phyloP scores from a whole-genome alignment of 2,797 vertebrate genomes.

The Xenentodon cancila region DNA sequence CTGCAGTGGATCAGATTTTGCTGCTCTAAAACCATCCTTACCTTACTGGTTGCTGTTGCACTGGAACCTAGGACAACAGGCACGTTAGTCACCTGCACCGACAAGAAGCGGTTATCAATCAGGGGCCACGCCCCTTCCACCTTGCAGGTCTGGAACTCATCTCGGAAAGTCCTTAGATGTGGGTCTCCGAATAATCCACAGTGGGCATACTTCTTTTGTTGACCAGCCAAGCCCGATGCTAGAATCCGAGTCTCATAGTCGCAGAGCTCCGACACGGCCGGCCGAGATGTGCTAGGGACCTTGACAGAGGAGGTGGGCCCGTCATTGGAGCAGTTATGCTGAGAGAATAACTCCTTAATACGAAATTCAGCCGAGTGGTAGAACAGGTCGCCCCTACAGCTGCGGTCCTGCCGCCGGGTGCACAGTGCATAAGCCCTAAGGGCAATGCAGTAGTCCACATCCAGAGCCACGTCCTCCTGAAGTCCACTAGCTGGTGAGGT shows the following conservation, averaged over 20 bases:
- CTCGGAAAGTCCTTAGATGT: conserved; percentile 86
- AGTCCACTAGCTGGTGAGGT: conserved; percentile 81
- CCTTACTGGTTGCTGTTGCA: conserved; percentile 88
- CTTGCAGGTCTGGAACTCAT: conserved; percentile 89
- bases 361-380: conserved; percentile 86
- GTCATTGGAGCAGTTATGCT: conserved; percentile 87
- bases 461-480: conserved; percentile 76
- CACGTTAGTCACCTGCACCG: conserved; percentile 88
- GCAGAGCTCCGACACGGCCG: conserved; percentile 78
- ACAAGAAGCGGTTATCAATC: conserved; percentile 86
- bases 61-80: conserved; percentile 85
- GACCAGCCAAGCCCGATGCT: conserved; percentile 50
- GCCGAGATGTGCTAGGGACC: conserved; percentile 72
- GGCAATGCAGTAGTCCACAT: conserved; percentile 85
- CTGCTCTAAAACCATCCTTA: conserved; percentile 40
- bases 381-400: conserved; percentile 84
- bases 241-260: conserved; percentile 80
- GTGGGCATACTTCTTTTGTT: conserved; percentile 84
- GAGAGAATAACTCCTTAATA: conserved; percentile 86
- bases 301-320: conserved; percentile 83
- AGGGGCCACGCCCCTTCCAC: conserved; percentile 89
- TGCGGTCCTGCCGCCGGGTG: conserved; percentile 81
- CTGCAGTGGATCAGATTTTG: not conserved
- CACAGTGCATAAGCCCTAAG: conserved; percentile 84
- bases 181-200: conserved; percentile 89